Evolutionary conservation across 2,888 invertebrate genomes (phyloP), one percentile per base, ranked within the genome.

Genomic region (Yponomeuta sedellus): DNA sequence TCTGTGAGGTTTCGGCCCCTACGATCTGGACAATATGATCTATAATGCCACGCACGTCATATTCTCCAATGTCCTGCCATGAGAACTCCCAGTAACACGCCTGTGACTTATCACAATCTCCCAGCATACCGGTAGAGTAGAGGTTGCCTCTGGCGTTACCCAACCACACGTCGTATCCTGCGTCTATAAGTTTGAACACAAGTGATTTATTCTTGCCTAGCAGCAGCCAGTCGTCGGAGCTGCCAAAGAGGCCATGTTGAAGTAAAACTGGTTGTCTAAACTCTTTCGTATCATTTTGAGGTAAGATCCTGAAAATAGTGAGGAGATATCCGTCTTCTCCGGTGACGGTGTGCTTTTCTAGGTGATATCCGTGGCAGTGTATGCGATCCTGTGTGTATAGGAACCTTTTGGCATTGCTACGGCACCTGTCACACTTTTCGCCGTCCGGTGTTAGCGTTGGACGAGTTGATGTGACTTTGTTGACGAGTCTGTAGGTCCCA

Each of bases 141-240:
- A 78, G 78, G 68, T 85, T 88, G 0, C 88, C 88, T 75, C 87
- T 79, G 0, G 85, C 81, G 63, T 93, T 93, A 11, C 85, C 82
- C 92, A 85, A 92, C 96, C 88, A 96, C 2, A 93, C 92, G 67
- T 93, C 92, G 69, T 91, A 92, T 0, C 92, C 92, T 2, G 80
- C 80, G 68, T 94, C 85, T 82, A 91, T 86, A 82, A 96, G 69
- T 2, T 85, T 70, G 66, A 86, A 88, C 0, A 87, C 83, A n/a
- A 88, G 75, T 6, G 86, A 83, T 67, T 82, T 79, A 63, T 73
- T 70, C 1, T 83, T 72, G 52, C 86, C 88, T n/a, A 83, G 73
- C 66, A 88, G 69, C 63, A 88, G 76, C 88, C 88, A 88, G 71
- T 88, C 87, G 0, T 82, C 82, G 0, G 88, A 87, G 69, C 86